A percentile compares a stretch with the other conserved stretches of the same genome.
Conservation (phyloP, 2,113 vertebrate species). For the Neopipo cinnamomea region DNA sequence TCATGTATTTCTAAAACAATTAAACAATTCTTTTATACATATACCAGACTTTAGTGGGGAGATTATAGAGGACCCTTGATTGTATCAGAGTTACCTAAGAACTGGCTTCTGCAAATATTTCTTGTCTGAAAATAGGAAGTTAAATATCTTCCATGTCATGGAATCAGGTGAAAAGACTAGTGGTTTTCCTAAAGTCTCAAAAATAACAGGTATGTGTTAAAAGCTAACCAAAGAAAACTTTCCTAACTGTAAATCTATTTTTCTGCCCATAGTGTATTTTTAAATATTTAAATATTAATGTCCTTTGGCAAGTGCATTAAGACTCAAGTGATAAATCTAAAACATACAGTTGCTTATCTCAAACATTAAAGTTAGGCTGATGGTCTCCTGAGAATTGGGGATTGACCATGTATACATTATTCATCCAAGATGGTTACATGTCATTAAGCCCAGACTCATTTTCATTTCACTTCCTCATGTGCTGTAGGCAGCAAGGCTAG, state of each 20-base stretch:
- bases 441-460: slow-evolving; percentile 66
- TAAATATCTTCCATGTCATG: not conserved
- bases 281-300: slow-evolving; percentile 77
- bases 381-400: slow-evolving; percentile 52
- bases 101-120: not conserved
- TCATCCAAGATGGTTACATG: slow-evolving; percentile 66
- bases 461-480: slow-evolving; percentile 44
- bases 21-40: not conserved
- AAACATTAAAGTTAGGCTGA: slow-evolving; percentile 73
- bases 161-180: not conserved
- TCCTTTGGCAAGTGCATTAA: slow-evolving; percentile 70
- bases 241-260: slow-evolving; percentile 43
- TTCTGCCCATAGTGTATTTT: slow-evolving; percentile 65
- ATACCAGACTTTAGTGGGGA: not conserved
- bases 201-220: not conserved
- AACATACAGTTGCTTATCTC: slow-evolving; percentile 66
- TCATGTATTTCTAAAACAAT: not conserved
- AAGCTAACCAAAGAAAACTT: not conserved
- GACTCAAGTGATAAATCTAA: slow-evolving; percentile 69
- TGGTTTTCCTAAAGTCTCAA: not conserved
- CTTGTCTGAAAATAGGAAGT: not conserved
- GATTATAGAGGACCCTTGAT: not conserved
- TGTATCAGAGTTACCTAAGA: not conserved
- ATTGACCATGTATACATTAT: slow-evolving; percentile 72
- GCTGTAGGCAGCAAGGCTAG: slow-evolving; percentile 31